Conservation (phyloP, 2,113 vertebrate species). For the Zosterops pallidus region DNA sequence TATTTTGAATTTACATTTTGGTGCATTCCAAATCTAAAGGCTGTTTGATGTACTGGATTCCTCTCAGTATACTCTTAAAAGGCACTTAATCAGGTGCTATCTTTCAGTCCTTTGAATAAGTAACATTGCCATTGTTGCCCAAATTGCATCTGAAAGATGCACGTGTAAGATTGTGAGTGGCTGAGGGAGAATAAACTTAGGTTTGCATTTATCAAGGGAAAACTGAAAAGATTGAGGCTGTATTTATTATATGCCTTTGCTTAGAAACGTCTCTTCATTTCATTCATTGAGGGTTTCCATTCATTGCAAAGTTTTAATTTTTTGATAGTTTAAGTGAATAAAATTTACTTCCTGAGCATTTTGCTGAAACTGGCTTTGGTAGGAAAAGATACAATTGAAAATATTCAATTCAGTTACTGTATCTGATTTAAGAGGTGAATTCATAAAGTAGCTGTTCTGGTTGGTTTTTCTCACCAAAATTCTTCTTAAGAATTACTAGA, state of each 20-base stretch:
- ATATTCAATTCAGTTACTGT: background rate
- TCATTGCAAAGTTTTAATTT: background rate
- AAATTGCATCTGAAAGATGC: slow-evolving; percentile 39
- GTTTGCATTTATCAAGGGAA: background rate
- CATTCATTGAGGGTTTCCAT: background rate
- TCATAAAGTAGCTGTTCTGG: background rate
- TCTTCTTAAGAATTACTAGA: background rate
- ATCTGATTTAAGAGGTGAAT: background rate
- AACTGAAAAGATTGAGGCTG: background rate
- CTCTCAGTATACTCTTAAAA: background rate
- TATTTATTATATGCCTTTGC: background rate
- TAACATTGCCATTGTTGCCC: background rate
- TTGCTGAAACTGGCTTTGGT: background rate
- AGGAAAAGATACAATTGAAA: background rate
- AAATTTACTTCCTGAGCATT: background rate
- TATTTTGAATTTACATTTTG: slow-evolving; percentile 2
- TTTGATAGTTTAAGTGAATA: background rate
- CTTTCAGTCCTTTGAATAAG: background rate
- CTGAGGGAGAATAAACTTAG: background rate
- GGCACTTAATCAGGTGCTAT: background rate
- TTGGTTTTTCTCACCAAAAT: background rate
- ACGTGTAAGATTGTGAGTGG: background rate
- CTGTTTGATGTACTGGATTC: slow-evolving; percentile 9
- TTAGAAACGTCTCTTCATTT: background rate
- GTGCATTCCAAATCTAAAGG: background rate